A percentile compares a stretch with the other conserved stretches of the same genome.
Evolutionary conservation across 37 sponge, comb jelly and placozoan species (phyloP).

Genomic region (Amphimedon queenslandica): DNA sequence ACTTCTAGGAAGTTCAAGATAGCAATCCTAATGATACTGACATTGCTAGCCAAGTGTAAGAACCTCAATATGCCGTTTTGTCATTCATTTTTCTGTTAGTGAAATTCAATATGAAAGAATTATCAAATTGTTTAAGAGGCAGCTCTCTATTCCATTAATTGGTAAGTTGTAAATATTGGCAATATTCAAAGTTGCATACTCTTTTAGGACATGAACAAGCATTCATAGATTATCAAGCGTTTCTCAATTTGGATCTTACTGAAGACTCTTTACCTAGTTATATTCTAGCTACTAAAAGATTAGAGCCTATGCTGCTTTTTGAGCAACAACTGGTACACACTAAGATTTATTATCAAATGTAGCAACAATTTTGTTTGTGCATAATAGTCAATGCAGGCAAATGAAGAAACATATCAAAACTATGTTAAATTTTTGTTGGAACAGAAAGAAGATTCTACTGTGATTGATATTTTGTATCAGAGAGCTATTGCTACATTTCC

Average conservation of each 20-base stretch:
- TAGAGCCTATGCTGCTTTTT: constrained; percentile 45
- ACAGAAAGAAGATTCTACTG: constrained; percentile 34
- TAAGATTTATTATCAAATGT: neutral
- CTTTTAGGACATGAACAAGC: constrained; percentile 39
- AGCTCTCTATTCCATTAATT: constrained; percentile 63
- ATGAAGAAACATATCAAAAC: constrained; percentile 9
- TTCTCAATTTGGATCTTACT: neutral
- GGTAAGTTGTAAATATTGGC: constrained; percentile 26
- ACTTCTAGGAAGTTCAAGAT: constrained; percentile 23
- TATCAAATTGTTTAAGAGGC: constrained; percentile 54
- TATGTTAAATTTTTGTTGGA: constrained; percentile 19
- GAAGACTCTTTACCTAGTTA: constrained; percentile 32
- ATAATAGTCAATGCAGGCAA: constrained; percentile 6
- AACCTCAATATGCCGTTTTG: neutral
- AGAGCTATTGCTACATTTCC: constrained; percentile 56
- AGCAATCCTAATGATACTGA: constrained; percentile 15
- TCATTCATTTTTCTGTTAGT: constrained; percentile 11
- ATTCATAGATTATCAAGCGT: constrained; percentile 28
- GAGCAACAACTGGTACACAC: constrained; percentile 43
- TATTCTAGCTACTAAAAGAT: constrained; percentile 36
- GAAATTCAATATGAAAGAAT: constrained; percentile 54
- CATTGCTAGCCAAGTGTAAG: constrained; percentile 31
- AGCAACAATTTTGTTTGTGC: neutral
- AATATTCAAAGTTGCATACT: neutral
- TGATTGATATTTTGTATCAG: constrained; percentile 58